These are phyloP conservation scores for Eulimnadia texana DNA, from an alignment of 1,140 invertebrate species.

Conservation along the genomic window DNA sequence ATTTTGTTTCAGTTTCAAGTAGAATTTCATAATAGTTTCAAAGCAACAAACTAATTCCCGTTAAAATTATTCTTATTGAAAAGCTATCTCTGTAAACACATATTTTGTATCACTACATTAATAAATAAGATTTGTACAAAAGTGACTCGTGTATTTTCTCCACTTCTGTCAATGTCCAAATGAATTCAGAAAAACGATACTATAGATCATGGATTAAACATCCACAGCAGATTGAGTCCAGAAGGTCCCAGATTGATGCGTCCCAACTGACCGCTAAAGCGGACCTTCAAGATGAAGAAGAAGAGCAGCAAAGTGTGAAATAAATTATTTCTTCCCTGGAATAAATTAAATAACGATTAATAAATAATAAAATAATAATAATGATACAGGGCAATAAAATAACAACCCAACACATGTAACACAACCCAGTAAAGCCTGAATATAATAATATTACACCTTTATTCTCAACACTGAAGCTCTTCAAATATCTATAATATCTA, in stretches of 20 bases:
- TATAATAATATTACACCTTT: neutral
- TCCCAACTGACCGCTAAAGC: constrained; percentile 60
- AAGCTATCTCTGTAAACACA: no score
- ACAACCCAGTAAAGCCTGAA: neutral
- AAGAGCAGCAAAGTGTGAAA: constrained; percentile 66
- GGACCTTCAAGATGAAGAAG: constrained; percentile 53
- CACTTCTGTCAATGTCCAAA: no score
- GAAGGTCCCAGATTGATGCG: constrained; percentile 59
- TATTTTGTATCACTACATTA: no score
- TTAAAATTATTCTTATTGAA: no score
- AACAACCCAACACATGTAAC: neutral
- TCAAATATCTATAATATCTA: no score
- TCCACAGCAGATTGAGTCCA: constrained; percentile 62
- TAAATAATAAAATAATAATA: constrained; percentile 31
- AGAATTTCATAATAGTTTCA: no score
- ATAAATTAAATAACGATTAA: no score
- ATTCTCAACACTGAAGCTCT: neutral
- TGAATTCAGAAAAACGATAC: no score
- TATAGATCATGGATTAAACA: constrained; percentile 35
- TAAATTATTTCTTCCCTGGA: constrained; percentile 68
- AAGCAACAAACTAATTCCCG: no score
- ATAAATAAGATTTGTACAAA: no score
- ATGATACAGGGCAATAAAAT: neutral
- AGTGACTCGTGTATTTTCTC: no score
- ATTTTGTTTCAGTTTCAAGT: no score